Conservation (phyloP, 2,797 vertebrate species). For the Helostoma temminkii region DNA sequence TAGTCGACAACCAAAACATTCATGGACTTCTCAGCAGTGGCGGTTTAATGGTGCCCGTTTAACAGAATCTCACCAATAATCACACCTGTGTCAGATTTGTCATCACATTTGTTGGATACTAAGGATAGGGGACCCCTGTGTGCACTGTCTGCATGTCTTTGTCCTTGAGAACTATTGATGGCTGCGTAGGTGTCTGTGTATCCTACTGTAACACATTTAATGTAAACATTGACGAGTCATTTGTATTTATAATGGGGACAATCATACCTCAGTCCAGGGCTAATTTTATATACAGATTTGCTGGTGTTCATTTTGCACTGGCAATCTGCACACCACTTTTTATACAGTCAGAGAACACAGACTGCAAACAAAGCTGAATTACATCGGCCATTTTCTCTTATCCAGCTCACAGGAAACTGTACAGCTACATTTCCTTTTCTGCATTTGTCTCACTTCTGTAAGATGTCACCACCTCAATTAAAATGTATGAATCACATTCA, state of each 20-base stretch:
- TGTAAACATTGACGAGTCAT: constrained; percentile 5
- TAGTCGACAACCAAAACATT: too few species aligned
- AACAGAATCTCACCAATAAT: background rate
- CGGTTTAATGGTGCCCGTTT: too few species aligned
- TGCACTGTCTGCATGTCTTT: background rate
- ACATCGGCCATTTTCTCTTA: background rate
- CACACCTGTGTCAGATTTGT: too few species aligned
- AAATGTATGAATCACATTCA: constrained; percentile 35
- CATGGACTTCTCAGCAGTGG: too few species aligned
- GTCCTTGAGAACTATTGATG: background rate
- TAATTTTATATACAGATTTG: background rate
- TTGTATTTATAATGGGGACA: constrained; percentile 9
- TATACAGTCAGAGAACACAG: too few species aligned
- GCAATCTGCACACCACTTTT: too few species aligned
- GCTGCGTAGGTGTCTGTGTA: background rate
- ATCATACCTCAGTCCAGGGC: background rate
- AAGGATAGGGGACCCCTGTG: too few species aligned
- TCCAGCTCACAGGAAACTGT: background rate
- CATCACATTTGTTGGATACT: background rate
- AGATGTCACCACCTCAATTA: constrained; percentile 37
- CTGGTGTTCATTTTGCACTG: background rate
- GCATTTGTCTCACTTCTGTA: constrained; percentile 6
- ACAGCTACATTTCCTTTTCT: background rate
- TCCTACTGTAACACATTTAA: background rate
- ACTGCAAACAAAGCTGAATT: too few species aligned